A percentile compares a stretch with the other conserved stretches of the same genome.
Evolutionary conservation across 2,888 invertebrate species (phyloP).

Genomic region (Scaptomyza cyrtandrae): DNA sequence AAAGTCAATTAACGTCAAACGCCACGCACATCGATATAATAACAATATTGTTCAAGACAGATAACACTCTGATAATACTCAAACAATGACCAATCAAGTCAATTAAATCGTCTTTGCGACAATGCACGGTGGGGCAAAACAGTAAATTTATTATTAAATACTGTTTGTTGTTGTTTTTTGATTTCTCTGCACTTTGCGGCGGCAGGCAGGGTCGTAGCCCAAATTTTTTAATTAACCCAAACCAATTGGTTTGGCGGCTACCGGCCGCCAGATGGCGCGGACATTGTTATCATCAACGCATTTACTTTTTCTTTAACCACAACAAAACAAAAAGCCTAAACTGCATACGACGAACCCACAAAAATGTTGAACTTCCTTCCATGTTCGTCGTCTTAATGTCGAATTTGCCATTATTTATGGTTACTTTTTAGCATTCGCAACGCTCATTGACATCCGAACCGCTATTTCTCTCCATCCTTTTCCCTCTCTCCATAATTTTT

Average conservation of each 20-base stretch:
- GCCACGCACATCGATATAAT: slow-evolving; percentile 7
- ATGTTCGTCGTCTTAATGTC: slow-evolving; percentile 35
- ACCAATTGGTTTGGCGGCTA: slow-evolving; percentile 46
- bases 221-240: slow-evolving; percentile 66
- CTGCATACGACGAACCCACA: slow-evolving; percentile 47
- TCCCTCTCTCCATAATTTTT: no score
- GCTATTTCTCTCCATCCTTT: background rate
- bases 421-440: slow-evolving; percentile 30
- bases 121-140: no score
- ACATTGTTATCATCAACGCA: slow-evolving; percentile 32
- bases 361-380: slow-evolving; percentile 56
- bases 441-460: slow-evolving; percentile 29
- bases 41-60: slow-evolving; percentile 4
- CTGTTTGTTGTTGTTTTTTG: slow-evolving; percentile 11
- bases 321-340: slow-evolving; percentile 6
- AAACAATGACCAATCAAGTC: slow-evolving; percentile 5
- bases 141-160: background rate
- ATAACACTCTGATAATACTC: slow-evolving; percentile 9
- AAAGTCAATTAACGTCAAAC: slow-evolving; percentile 49
- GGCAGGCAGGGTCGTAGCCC: slow-evolving; percentile 48
- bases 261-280: slow-evolving; percentile 56
- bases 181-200: slow-evolving; percentile 40
- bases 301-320: slow-evolving; percentile 38
- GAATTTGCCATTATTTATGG: slow-evolving; percentile 65
- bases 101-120: slow-evolving; percentile 7